Evolutionary conservation across 2,113 vertebrate species (phyloP), one percentile per base, ranked within the genome.

Genomic region (Elaphurus davidianus): DNA sequence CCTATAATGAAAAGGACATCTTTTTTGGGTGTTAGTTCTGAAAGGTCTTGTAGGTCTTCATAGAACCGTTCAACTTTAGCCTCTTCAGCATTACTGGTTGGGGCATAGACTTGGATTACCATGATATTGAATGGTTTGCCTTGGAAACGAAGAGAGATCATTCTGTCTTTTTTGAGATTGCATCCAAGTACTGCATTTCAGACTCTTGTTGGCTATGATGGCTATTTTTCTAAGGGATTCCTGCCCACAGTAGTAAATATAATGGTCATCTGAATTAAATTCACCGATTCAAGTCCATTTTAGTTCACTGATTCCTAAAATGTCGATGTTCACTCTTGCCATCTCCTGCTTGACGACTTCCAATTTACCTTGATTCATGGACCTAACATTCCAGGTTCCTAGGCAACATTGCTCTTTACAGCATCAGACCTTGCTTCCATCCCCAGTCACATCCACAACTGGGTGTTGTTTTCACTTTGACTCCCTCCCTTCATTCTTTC

Each of bases 121-220:
- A 0, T 71, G n/a, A 36, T 2, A 21, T 4, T 21, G 64, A 71
- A 36, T 21, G 30, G 62, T 64, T 64, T 64, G 64, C 9, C 64
- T 21, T 19, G 64, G 64, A 36, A 36, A 36, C 0, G 0, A 71
- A 36, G 17, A 71, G 64, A 71, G 64, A 71, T 36, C 33, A 21
- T 71, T 21, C n/a, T 71, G 17, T 71, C 1, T 1, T 71, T 36
- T 71, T 36, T 71, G 17, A 71, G 64, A 36, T 0, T 36, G n/a
- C 64, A 21, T 5, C 64, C 64, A 36, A 71, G 9, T 21, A 11
- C n/a, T 36, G 17, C 17, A 71, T 36, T 11, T 71, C 0, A 0
- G n/a, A 71, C 64, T 71, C 64, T 71, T 11, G 64, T 21, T 36
- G 64, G 0, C n/a, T 6, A 21, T 71, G 64, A 36, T 5, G 64